Evolutionary conservation across 2,888 invertebrate species (phyloP).

Genomic region (Disparrhopalites patrizii): DNA sequence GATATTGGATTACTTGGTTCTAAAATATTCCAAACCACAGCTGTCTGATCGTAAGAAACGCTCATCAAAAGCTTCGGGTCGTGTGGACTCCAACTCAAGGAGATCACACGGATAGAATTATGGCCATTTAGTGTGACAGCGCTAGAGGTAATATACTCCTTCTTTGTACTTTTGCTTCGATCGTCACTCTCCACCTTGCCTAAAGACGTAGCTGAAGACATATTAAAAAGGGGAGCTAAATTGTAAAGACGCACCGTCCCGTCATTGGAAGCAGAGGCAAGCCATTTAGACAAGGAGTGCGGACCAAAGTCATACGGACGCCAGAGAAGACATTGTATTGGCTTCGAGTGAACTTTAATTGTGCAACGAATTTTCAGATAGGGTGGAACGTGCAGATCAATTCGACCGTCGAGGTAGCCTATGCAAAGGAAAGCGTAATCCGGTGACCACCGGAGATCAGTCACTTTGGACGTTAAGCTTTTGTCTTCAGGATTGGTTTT

Average conservation of each 20-base stretch:
- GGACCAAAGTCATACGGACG: constrained; percentile 57
- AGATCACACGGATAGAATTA: constrained; percentile 55
- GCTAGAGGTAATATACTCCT: constrained; percentile 17
- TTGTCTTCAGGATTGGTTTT: constrained; percentile 47
- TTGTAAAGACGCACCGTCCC: constrained; percentile 57
- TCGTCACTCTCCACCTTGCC: no score
- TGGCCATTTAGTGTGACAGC: constrained; percentile 54
- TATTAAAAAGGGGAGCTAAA: constrained; percentile 38
- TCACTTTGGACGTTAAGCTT: constrained; percentile 50
- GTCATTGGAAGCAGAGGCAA: constrained; percentile 62
- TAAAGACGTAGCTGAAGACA: background rate
- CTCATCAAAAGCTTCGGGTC: constrained; percentile 62
- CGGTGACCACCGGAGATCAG: constrained; percentile 61
- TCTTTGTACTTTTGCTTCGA: no score
- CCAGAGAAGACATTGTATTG: constrained; percentile 65
- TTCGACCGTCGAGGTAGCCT: constrained; percentile 61
- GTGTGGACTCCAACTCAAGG: constrained; percentile 67
- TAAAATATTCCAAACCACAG: constrained; percentile 62
- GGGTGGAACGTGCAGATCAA: constrained; percentile 51
- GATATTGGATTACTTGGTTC: constrained; percentile 57
- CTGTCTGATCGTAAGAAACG: constrained; percentile 65
- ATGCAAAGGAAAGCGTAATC: constrained; percentile 60
- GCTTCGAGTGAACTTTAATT: constrained; percentile 59
- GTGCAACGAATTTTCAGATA: constrained; percentile 51
- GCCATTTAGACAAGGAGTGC: constrained; percentile 57